Evolutionary conservation across 2,888 invertebrate genomes (phyloP), one percentile per base, ranked within the genome.

Genomic region (Tetragonula carbonaria): DNA sequence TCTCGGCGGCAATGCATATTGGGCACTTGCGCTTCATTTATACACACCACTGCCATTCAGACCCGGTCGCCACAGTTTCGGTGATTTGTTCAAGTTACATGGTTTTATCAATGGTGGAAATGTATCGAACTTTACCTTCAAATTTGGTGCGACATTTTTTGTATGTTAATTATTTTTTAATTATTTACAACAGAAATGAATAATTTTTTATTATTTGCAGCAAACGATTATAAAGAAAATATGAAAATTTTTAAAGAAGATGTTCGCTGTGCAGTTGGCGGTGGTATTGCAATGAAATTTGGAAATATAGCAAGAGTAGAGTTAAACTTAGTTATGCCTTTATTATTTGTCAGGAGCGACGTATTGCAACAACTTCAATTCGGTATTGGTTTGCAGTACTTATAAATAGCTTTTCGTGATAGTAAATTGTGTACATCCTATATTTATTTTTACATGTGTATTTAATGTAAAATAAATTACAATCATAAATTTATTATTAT

Each of bases 1-100:
- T 5, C 94, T 97, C 0, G 98, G 98, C 4, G 97, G 97, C 8
- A 96, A 96, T 92, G 96, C 97, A 65, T 98, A 97, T 95, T 98
- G 99, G 98, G 97, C 98, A 21, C 96, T 96, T 4, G 99, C 97
- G 0, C 93, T 98, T 18, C 99, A 99, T 95, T 92, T 98, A 51
- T 99, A 97, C 95, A 96, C 97, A 2, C 99, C 99, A 16, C 95
- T 99, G 81, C 99, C 99, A 23, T 98, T 98, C 95, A 96, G 96
- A 86, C 97, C 97, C 4, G 97, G 97, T 18, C 96, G 96, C 91
- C 97, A 97, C 66, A 97, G 97, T 13, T 96, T 99, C 87, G 97
- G 97, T 0, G 97, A 98, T 88, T 95, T 98, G 89, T 97, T 99
- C 94, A 96, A 98, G 84, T 96, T 98, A 63, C 99, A 99, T 95